Evolutionary conservation across 2,888 invertebrate species (phyloP).

Genomic region (Mylabris sibirica): DNA sequence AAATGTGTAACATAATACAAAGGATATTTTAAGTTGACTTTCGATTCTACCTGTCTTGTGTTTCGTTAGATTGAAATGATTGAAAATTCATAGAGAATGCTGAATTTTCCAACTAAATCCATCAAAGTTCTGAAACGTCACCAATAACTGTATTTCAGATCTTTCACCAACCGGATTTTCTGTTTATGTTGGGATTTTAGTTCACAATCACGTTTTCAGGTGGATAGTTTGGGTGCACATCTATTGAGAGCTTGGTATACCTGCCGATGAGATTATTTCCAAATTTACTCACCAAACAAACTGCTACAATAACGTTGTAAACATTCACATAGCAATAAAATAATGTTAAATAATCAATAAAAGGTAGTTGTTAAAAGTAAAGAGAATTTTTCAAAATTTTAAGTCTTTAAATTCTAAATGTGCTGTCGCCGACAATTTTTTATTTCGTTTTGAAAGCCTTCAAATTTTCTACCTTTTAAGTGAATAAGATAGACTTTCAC

Average conservation of each 20-base stretch:
- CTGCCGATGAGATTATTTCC: background rate
- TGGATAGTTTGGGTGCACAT: background rate
- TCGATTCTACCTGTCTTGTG: slow-evolving; percentile 20
- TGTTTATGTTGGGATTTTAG: slow-evolving; percentile 35
- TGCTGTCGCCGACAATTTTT: background rate
- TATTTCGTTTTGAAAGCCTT: background rate
- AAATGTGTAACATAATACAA: slow-evolving; percentile 24
- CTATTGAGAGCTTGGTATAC: background rate
- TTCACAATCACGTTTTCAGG: slow-evolving; percentile 28
- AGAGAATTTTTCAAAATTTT: too few relatives aligned
- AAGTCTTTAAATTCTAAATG: background rate
- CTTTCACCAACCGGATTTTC: slow-evolving; percentile 29
- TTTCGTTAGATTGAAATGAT: slow-evolving; percentile 17
- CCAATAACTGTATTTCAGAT: slow-evolving; percentile 23
- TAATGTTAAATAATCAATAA: background rate
- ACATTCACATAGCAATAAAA: background rate
- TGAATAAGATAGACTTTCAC: background rate
- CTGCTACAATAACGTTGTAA: too few relatives aligned
- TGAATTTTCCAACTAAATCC: slow-evolving; percentile 18
- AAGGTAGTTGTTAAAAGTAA: background rate
- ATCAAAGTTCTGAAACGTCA: slow-evolving; percentile 10
- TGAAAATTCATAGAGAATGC: slow-evolving; percentile 24
- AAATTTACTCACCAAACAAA: background rate
- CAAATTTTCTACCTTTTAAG: background rate
- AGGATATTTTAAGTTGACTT: slow-evolving; percentile 19